These are phyloP conservation scores for Lysandra bellargus DNA, from an alignment of 2,888 invertebrate species.

Conservation along the genomic window DNA sequence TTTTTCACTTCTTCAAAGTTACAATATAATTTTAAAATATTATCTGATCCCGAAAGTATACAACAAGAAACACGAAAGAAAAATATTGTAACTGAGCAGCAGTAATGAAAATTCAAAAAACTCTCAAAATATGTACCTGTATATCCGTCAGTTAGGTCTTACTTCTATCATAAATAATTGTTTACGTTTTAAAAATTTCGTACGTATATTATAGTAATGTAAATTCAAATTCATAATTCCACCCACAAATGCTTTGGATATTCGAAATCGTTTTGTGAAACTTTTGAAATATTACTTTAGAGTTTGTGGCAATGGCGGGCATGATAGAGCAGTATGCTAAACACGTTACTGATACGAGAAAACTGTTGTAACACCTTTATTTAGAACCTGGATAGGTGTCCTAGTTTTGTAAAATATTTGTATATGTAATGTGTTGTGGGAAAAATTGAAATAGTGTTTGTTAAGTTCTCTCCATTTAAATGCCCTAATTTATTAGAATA, in stretches of 20 bases:
- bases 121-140: too few relatives aligned
- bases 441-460: too few relatives aligned
- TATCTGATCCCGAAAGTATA: too few relatives aligned
- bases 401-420: neutral
- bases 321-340: conserved; percentile 4
- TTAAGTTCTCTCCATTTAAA: too few relatives aligned
- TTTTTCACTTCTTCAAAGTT: too few relatives aligned
- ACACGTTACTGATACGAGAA: neutral
- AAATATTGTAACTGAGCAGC: too few relatives aligned
- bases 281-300: neutral
- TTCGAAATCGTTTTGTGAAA: conserved; percentile 11
- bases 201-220: neutral
- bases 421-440: neutral
- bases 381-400: neutral
- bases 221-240: neutral
- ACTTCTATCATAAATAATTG: too few relatives aligned
- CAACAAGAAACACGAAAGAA: too few relatives aligned
- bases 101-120: too few relatives aligned
- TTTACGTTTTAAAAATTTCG: neutral
- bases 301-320: neutral
- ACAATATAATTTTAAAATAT: too few relatives aligned
- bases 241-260: neutral
- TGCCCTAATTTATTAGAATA: too few relatives aligned
- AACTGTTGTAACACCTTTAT: neutral
- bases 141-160: too few relatives aligned